phyloP scores from a whole-genome alignment of 2,888 invertebrate genomes.

The Periphyllus acericola region DNA sequence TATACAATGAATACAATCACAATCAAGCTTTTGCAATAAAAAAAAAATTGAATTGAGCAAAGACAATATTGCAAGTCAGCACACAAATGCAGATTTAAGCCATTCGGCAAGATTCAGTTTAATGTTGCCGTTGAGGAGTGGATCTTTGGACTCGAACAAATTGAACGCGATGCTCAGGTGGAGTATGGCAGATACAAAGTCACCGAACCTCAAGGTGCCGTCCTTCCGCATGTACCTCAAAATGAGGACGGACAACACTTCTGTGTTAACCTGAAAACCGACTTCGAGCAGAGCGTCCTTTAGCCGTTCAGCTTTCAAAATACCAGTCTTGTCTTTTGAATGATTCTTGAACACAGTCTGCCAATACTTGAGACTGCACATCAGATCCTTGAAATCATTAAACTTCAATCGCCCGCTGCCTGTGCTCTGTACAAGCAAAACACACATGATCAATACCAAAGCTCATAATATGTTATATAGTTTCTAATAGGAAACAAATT shows the following conservation, averaged over 20 bases:
- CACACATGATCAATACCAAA: neutral
- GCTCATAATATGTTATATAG: neutral
- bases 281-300: slow-evolving; percentile 86
- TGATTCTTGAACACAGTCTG: slow-evolving; percentile 90
- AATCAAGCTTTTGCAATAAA: slow-evolving; percentile 16
- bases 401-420: slow-evolving; percentile 85
- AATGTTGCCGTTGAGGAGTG: slow-evolving; percentile 81
- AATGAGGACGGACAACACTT: slow-evolving; percentile 83
- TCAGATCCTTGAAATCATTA: slow-evolving; percentile 87
- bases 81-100: slow-evolving; percentile 79
- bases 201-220: slow-evolving; percentile 89
- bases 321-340: slow-evolving; percentile 90
- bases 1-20: slow-evolving; percentile 16
- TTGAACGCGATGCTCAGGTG: slow-evolving; percentile 90
- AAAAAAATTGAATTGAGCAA: slow-evolving; percentile 17
- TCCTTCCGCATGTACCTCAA: slow-evolving; percentile 92
- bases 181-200: slow-evolving; percentile 89
- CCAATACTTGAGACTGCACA: slow-evolving; percentile 92
- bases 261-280: slow-evolving; percentile 85
- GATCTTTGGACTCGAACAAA: slow-evolving; percentile 84
- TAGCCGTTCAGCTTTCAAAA: slow-evolving; percentile 85
- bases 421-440: slow-evolving; percentile 71
- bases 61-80: slow-evolving; percentile 68
- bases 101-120: slow-evolving; percentile 86
- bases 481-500: neutral